A percentile compares a stretch with the other conserved stretches of the same genome.
Evolutionary conservation across 1,140 invertebrate genomes (phyloP).

Genomic region (Oscheius sp.): DNA sequence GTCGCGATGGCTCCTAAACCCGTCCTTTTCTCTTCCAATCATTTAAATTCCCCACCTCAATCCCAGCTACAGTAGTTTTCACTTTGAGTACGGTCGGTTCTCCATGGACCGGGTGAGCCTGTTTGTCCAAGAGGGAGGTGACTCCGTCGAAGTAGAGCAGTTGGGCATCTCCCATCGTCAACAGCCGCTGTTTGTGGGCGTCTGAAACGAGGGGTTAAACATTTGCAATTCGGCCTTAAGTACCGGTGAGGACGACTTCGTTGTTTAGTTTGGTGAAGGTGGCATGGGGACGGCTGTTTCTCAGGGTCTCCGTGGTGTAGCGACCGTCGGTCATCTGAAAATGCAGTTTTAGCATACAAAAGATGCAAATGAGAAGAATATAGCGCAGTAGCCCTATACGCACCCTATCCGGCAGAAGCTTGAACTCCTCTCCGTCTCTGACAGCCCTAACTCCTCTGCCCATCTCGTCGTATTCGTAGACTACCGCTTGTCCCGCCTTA

Average conservation of each 20-base stretch:
- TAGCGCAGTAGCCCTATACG: no score
- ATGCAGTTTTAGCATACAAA: no score
- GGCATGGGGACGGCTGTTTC: not conserved
- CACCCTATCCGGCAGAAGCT: constrained; percentile 2
- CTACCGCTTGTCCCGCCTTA: constrained; percentile 13
- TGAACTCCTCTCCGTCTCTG: constrained; percentile 10
- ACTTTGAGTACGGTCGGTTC: constrained; percentile 10
- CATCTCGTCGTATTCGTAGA: constrained; percentile 20
- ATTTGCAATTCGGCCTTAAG: not conserved
- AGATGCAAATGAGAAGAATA: no score
- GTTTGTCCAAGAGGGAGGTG: constrained; percentile 17
- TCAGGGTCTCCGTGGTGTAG: not conserved
- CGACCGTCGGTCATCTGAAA: not conserved
- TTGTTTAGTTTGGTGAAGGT: not conserved
- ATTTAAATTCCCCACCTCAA: not conserved
- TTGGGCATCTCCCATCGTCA: constrained; percentile 1
- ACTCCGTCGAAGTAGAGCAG: constrained; percentile 9
- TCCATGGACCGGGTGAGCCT: not conserved
- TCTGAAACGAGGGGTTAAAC: not conserved
- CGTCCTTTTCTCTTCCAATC: not conserved
- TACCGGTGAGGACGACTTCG: not conserved
- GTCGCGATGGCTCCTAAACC: constrained; percentile 20
- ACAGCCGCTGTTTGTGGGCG: not conserved
- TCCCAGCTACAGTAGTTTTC: constrained; percentile 13
- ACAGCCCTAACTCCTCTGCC: constrained; percentile 6